Conservation (phyloP, 2,888 invertebrate species). For the Machimus atricapillus region DNA sequence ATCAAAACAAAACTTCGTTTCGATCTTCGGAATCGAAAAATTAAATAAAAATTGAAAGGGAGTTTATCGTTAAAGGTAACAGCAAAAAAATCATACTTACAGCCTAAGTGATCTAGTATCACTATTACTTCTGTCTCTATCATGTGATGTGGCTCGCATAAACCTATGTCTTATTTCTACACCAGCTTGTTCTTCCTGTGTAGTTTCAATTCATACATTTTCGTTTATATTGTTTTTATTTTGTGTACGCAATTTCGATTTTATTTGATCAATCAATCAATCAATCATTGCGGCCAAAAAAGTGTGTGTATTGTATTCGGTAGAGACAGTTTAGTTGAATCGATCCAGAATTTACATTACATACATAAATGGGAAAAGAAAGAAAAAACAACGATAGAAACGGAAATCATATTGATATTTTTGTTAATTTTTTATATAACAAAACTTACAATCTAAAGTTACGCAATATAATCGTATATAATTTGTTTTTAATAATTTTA, state of each 20-base stretch:
- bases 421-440: not conserved
- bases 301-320: constrained; percentile 36
- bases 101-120: constrained; percentile 56
- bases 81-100: constrained; percentile 51
- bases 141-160: constrained; percentile 54
- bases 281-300: constrained; percentile 13
- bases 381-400: constrained; percentile 41
- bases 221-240: constrained; percentile 43
- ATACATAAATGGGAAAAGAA: constrained; percentile 44
- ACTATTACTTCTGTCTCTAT: constrained; percentile 55
- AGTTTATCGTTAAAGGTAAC: constrained; percentile 20
- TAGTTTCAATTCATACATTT: constrained; percentile 40
- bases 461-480: not conserved
- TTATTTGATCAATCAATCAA: not conserved
- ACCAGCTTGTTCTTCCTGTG: constrained; percentile 68
- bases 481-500: constrained; percentile 20
- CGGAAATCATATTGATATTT: constrained; percentile 31
- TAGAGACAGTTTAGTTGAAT: constrained; percentile 44
- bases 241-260: constrained; percentile 6
- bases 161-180: constrained; percentile 62
- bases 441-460: constrained; percentile 14
- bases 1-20: not conserved
- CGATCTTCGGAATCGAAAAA: not conserved
- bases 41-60: not conserved
- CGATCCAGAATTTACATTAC: constrained; percentile 43